A percentile compares a stretch with the other conserved stretches of the same genome.
Conservation (phyloP, 2,797 vertebrate genomes). For the Peromyscus aztecus region DNA sequence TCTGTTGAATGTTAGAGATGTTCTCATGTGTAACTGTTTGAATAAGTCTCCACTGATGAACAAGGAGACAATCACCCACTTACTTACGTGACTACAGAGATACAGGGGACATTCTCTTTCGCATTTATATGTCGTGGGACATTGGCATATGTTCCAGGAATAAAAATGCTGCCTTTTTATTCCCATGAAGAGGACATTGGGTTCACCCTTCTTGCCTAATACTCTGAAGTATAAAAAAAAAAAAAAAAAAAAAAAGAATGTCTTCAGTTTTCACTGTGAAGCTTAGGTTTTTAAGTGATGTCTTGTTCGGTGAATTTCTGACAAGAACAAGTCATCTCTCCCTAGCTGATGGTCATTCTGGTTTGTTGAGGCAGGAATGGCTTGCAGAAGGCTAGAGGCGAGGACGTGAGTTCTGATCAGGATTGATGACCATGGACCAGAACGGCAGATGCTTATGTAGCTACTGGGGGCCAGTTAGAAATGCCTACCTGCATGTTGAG, state of each 20-base stretch:
- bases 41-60: not conserved
- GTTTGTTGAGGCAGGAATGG: not conserved
- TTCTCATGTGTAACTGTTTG: not conserved
- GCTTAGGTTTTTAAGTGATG: not conserved
- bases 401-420: accelerated
- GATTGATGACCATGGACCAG: accelerated
- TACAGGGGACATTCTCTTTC: accelerated
- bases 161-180: not conserved
- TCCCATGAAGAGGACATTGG: accelerated
- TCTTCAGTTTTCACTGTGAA: not conserved
- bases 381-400: accelerated
- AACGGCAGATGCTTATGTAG: not conserved
- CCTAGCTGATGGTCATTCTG: not conserved
- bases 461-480: not conserved
- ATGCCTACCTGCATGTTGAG: no score
- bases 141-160: accelerated
- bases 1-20: not conserved
- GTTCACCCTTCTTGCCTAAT: not conserved
- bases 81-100: accelerated
- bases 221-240: not conserved
- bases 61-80: not conserved
- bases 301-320: slow-evolving; percentile 18
- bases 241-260: not conserved
- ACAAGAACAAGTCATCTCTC: not conserved
- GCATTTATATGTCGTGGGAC: accelerated